These are phyloP conservation scores for Prosopocoilus inquinatus DNA, from an alignment of 2,888 invertebrate species.

Conservation along the genomic window DNA sequence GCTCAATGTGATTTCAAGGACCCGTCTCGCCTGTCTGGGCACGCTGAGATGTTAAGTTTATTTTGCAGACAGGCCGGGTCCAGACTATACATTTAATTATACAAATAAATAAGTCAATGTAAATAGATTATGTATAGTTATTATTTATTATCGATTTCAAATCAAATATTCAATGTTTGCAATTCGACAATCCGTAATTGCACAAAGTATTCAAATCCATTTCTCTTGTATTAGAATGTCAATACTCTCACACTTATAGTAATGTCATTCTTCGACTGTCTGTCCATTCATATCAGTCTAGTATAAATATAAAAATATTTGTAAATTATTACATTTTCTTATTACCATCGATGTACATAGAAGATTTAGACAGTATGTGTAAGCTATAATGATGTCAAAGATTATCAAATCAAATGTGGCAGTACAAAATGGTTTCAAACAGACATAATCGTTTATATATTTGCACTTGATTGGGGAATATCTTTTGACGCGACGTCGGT, in stretches of 20 bases:
- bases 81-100: constrained; percentile 1
- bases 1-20: constrained; percentile 32
- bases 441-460: constrained; percentile 11
- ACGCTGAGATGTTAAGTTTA: not conserved
- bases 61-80: constrained; percentile 4
- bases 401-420: constrained; percentile 16
- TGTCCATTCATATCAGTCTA: constrained; percentile 13
- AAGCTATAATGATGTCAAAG: constrained; percentile 19
- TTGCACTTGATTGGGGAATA: constrained; percentile 18
- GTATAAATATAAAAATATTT: constrained; percentile 13
- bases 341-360: constrained; percentile 44
- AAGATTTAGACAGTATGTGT: constrained; percentile 35
- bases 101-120: constrained; percentile 6
- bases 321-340: constrained; percentile 22
- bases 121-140: constrained; percentile 24
- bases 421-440: constrained; percentile 15
- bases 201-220: constrained; percentile 32
- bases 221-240: constrained; percentile 3
- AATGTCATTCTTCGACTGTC: constrained; percentile 1
- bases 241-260: constrained; percentile 2
- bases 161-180: constrained; percentile 35
- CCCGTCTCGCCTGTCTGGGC: constrained; percentile 12
- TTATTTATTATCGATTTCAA: constrained; percentile 31
- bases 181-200: constrained; percentile 44
- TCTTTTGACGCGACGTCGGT: constrained; percentile 14